Conservation (phyloP, 2,113 vertebrate species). For the Alethe diademata region DNA sequence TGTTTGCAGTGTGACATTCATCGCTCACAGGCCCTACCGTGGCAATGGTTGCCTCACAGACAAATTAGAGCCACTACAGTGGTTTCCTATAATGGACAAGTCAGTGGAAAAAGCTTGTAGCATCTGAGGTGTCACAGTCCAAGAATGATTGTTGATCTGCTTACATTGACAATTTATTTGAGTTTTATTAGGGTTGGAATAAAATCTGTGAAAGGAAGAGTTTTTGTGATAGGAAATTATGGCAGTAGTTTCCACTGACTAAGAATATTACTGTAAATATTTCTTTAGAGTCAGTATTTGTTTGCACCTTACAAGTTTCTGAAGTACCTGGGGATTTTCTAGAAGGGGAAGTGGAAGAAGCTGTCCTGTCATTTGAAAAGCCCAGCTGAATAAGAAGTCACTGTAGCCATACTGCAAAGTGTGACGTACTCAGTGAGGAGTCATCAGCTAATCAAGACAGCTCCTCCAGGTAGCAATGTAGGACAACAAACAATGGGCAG, state of each 20-base stretch:
- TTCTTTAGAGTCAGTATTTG: neutral
- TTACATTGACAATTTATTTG: neutral
- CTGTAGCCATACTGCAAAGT: neutral
- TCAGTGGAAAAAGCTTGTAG: neutral
- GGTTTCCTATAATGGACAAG: neutral
- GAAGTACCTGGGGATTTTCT: neutral
- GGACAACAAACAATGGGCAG: neutral
- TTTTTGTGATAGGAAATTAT: neutral
- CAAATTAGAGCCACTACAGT: neutral
- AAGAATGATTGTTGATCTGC: neutral
- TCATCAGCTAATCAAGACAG: neutral
- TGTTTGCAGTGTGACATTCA: neutral
- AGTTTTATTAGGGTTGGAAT: neutral
- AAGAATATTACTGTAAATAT: neutral
- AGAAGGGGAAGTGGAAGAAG: neutral
- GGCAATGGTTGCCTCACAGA: neutral
- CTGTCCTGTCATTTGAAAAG: neutral
- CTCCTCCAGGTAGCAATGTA: neutral
- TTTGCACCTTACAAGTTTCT: neutral
- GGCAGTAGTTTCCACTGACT: neutral
- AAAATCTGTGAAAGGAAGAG: neutral
- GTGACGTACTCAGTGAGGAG: neutral
- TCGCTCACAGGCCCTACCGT: accelerated
- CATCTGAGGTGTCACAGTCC: neutral
- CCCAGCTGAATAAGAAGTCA: neutral